Evolutionary conservation across 2,888 invertebrate species (phyloP), one percentile per base, ranked within the genome.

Genomic region (Diarsia mendica): DNA sequence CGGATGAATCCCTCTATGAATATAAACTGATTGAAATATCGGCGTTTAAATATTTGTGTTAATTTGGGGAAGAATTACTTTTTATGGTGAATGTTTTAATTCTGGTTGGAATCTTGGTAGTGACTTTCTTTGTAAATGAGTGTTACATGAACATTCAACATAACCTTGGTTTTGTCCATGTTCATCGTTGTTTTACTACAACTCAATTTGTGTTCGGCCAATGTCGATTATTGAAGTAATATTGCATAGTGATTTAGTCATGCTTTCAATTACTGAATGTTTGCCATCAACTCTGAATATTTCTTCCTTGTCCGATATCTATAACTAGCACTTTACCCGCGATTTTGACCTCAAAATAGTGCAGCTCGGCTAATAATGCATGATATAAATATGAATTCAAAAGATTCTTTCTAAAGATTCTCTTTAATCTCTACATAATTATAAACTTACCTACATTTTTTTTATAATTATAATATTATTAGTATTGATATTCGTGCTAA

Each of bases 1-100:
- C 85, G 82, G 86, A 84, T 83, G 80, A 75, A 81, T 79, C 66
- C 79, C 71, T 79, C 77, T 69, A 75, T 83, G 89, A 88, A 89
- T 88, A 85, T 87, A 83, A 88, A 88, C 81, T 72, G 80, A 80
- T 83, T 80, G 73, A 88, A 86, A 83, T 83, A 82, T 82, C 78
- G 77, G 53, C 63, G 73, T 65, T 82, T 74, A 81, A 78, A 85
- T 77, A 77, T 87, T 81, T 81, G 66, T 81, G 71, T 70, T 85
- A 72, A 80, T 80, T 82, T 68, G 15, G 33, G 18, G 23, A 58
- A 63, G 33, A 72, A 18, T 63, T 51, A 4, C n/a, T 69, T 72
- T 72, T 48, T 69, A 64, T 23, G 4, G 33, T 13, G 13, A 23
- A 70, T 48, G 49, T n/a, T 44, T 58, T 63, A 0, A 51, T 60